phyloP scores from a whole-genome alignment of 2,888 invertebrate species.

The Acanthopleura granulata region DNA sequence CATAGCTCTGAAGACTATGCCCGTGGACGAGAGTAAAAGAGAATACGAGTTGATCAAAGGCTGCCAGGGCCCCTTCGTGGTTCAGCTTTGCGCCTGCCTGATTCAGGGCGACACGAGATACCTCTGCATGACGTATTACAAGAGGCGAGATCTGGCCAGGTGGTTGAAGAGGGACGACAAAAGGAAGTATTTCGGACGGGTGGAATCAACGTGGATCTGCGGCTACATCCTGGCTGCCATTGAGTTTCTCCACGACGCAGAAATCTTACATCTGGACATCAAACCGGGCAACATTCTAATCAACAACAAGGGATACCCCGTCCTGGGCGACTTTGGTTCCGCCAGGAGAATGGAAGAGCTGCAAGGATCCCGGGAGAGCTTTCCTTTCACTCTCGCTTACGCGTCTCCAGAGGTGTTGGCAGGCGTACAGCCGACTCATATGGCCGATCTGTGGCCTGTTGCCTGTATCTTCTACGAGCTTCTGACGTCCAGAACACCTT shows the following conservation, averaged over 20 bases:
- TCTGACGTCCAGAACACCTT: not conserved
- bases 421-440: not conserved
- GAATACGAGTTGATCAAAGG: not conserved
- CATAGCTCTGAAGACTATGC: conserved; percentile 2
- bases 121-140: not conserved
- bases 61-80: not conserved
- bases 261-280: conserved; percentile 10
- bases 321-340: not conserved
- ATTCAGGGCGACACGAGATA: conserved; percentile 4
- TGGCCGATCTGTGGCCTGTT: not conserved
- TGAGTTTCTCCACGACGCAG: not conserved
- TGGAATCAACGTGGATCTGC: conserved; percentile 8
- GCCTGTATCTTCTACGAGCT: not conserved
- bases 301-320: not conserved
- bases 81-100: not conserved
- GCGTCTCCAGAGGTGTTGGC: conserved; percentile 7
- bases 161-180: not conserved
- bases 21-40: not conserved
- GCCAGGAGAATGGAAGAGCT: not conserved
- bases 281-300: conserved; percentile 16
- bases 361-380: not conserved
- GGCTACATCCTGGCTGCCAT: not conserved
- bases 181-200: not conserved
- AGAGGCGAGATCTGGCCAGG: not conserved
- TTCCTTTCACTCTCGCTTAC: not conserved